Conservation (phyloP, 2,888 invertebrate species). For the Pristionchus entomophagus region DNA sequence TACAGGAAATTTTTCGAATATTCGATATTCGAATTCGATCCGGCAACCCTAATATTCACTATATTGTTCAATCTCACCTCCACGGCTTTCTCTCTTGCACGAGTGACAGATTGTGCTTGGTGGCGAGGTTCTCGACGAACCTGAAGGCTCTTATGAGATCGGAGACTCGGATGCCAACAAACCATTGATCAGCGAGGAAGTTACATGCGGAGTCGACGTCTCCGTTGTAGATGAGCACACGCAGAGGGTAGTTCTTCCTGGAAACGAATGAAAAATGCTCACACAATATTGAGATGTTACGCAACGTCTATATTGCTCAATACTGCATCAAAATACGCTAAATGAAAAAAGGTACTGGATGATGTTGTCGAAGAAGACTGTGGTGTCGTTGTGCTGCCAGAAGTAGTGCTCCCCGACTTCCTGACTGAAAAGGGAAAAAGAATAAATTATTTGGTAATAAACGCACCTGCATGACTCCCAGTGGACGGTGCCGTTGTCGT, state of each 20-base stretch:
- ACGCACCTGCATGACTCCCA: background rate
- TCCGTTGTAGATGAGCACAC: conserved; percentile 62
- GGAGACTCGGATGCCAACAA: background rate
- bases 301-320: background rate
- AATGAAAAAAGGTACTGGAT: no score
- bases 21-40: no score
- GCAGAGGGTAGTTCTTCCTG: conserved; percentile 51
- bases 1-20: no score
- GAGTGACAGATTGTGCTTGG: background rate
- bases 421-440: background rate
- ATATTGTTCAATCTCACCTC: background rate
- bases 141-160: background rate
- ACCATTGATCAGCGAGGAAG: conserved; percentile 64
- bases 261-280: background rate
- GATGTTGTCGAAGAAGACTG: conserved; percentile 49
- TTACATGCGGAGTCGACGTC: conserved; percentile 62
- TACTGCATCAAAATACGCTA: no score
- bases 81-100: background rate
- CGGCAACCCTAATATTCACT: no score
- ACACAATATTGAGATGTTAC: background rate
- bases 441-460: background rate
- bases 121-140: conserved; percentile 38
- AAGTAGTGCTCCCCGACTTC: background rate
- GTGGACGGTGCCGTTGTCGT: background rate
- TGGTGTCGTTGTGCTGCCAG: conserved; percentile 48